Evolutionary conservation across 2,113 vertebrate genomes (phyloP), one percentile per base, ranked within the genome.

Genomic region (Pheucticus melanocephalus): DNA sequence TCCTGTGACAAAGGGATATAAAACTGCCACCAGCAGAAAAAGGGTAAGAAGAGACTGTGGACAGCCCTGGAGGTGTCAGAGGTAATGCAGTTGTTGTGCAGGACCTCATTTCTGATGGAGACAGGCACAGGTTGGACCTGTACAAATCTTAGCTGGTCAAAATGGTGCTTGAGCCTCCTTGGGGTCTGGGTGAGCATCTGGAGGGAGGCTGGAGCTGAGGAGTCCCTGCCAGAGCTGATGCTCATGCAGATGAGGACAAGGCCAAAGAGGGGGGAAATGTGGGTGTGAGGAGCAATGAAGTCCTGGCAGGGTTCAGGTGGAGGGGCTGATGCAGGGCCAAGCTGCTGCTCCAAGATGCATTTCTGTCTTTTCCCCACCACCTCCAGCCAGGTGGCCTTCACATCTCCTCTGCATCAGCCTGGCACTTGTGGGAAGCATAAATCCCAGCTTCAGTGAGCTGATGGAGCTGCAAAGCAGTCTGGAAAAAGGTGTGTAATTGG

Each of bases 291-390:
- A 63, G 27, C 2, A 0, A 24, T 9, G 33, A 70, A 66, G 9
- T 48, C 31, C 40, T 63, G 39, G 13, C n/a, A 69, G 63, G 63
- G 59, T 27, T 86, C 0, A 1, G 27, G 13, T 60, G 42, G 19
- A 69, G 39, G 4, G 27, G 20, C 50, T 81, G 27, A 68, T 1
- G 2, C 16, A 75, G 71, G 39, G 80, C 12, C 39, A 37, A 0
- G 0, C 35, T 6, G 3, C 40, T 68, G 37, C 28, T 89, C 35
- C 12, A 50, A 35, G 37, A 51, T 23, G 31, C 1, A 0, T 75
- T 71, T 69, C 31, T 69, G 35, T 69, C 27, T 45, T 90, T 94
- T 44, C 42, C 37, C 28, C 10, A 18, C 20, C 24, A 47, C 17
- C 27, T 89, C 78, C 3, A 54, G 33, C 25, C 3, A 5, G 18